Percentiles rank a stretch among this genome's conserved stretches.
phyloP scores from a whole-genome alignment of 2,888 invertebrate genomes.

The Apotomis capreana region DNA sequence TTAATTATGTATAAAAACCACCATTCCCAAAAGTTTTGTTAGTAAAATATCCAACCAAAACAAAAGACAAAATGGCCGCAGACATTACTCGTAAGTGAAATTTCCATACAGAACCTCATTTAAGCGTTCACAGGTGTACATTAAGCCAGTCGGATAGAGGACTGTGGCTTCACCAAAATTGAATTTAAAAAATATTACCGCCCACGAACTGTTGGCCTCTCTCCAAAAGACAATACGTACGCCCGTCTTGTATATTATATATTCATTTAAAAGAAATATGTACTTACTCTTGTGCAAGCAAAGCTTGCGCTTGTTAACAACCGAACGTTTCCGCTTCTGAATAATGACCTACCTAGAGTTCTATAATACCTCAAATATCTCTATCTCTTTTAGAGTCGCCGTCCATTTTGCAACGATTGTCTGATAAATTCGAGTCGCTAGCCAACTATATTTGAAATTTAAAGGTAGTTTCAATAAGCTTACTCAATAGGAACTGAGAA shows the following conservation, averaged over 20 bases:
- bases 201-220: constrained; percentile 76
- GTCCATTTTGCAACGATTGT: constrained; percentile 17
- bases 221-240: constrained; percentile 78
- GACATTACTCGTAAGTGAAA: constrained; percentile 31
- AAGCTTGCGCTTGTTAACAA: constrained; percentile 60
- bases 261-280: constrained; percentile 78
- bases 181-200: constrained; percentile 83
- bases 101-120: constrained; percentile 68
- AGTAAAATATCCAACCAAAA: constrained; percentile 6
- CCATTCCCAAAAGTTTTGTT: neutral
- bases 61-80: constrained; percentile 14
- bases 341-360: constrained; percentile 48
- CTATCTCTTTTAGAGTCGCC: constrained; percentile 13
- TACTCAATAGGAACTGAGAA: neutral
- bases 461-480: constrained; percentile 19
- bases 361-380: constrained; percentile 34
- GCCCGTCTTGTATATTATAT: constrained; percentile 65
- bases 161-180: constrained; percentile 81
- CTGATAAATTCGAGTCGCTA: constrained; percentile 9
- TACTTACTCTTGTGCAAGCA: constrained; percentile 55
- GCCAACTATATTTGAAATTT: constrained; percentile 17
- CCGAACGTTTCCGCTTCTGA: constrained; percentile 48
- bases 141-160: constrained; percentile 78
- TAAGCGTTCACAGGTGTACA: constrained; percentile 81
- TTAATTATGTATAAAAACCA: no score